phyloP scores from a whole-genome alignment of 2,797 vertebrate species.

The Sebastes alutus region DNA sequence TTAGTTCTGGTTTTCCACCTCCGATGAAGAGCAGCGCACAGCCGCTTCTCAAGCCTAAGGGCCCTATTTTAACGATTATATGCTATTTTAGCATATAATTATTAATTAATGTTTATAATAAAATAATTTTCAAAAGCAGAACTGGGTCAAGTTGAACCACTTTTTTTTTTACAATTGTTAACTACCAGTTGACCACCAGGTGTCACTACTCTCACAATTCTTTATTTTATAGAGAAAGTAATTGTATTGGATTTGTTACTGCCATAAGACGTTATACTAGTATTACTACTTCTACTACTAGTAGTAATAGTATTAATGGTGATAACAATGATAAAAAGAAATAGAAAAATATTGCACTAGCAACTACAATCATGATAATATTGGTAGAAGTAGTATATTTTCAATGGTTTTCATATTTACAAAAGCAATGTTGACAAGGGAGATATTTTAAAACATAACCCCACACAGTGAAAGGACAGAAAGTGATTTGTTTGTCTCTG shows the following conservation, averaged over 20 bases:
- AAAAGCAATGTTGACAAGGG: not conserved
- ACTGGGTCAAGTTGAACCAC: not conserved
- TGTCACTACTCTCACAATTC: not conserved
- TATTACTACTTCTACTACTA: not conserved
- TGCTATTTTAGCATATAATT: too few relatives aligned
- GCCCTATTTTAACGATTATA: too few relatives aligned
- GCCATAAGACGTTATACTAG: not conserved
- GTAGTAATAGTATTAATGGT: not conserved
- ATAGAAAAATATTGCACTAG: not conserved
- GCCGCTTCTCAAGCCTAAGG: too few relatives aligned
- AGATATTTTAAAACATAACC: not conserved
- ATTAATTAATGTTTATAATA: too few relatives aligned
- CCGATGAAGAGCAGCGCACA: too few relatives aligned
- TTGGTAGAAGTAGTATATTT: not conserved
- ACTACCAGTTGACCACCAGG: not conserved
- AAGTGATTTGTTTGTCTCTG: conserved; percentile 26
- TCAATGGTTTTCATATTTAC: not conserved
- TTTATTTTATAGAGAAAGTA: not conserved
- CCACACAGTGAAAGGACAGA: not conserved
- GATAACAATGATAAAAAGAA: not conserved
- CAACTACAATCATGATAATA: not conserved
- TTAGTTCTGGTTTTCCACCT: too few relatives aligned
- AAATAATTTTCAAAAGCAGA: not conserved
- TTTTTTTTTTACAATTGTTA: not conserved
- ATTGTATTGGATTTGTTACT: not conserved